phyloP scores from a whole-genome alignment of 1,140 invertebrate species.

The Oreohelix idahoensis region DNA sequence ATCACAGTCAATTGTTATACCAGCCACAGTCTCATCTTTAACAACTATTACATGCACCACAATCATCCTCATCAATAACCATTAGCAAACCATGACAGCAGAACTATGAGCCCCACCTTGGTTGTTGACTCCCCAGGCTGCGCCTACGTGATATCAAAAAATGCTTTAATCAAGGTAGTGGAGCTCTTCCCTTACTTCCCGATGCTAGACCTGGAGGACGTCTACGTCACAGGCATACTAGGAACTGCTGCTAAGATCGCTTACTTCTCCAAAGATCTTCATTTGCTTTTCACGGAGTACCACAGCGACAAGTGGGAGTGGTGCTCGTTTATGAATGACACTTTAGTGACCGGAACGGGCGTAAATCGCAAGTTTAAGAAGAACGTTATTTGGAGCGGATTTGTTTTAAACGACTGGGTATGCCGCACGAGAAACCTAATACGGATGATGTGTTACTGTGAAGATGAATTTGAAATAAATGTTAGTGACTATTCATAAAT shows the following conservation, averaged over 20 bases:
- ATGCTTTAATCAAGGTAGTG: slow-evolving; percentile 50
- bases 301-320: background rate
- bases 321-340: slow-evolving; percentile 32
- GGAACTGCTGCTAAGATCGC: slow-evolving; percentile 42
- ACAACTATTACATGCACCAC: too few relatives aligned
- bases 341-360: slow-evolving; percentile 21
- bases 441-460: background rate
- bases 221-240: slow-evolving; percentile 73
- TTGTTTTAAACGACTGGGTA: background rate
- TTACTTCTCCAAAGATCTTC: slow-evolving; percentile 40
- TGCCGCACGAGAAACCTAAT: background rate
- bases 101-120: too few relatives aligned
- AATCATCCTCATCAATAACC: too few relatives aligned
- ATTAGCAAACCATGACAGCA: too few relatives aligned
- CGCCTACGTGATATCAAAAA: slow-evolving; percentile 60
- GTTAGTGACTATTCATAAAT: too few relatives aligned
- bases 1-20: too few relatives aligned
- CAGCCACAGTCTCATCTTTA: too few relatives aligned
- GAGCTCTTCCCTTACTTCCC: slow-evolving; percentile 55
- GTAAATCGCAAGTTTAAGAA: background rate
- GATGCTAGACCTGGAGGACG: slow-evolving; percentile 71
- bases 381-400: background rate
- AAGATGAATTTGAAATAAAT: background rate
- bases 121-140: slow-evolving; percentile 18
- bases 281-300: slow-evolving; percentile 32